Base-by-base conservation (phyloP, 1,140 invertebrate genomes). In the Papilio glaucus region DNA sequence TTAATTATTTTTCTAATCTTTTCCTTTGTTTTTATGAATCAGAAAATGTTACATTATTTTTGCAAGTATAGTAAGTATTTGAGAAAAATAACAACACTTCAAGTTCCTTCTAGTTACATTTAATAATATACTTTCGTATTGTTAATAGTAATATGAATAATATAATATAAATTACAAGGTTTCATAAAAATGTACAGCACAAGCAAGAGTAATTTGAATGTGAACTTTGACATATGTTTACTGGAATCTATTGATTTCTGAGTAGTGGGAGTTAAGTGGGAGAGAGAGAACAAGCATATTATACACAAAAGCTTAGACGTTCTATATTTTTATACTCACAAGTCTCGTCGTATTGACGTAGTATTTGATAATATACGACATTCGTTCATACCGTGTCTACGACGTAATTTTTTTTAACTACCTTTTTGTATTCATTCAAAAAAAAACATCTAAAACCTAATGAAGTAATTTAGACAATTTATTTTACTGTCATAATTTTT, bases 211-310 rank as follows among this genome's bases (percentile, higher is more conserved):
- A 57, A 57, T 26, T 57, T 57, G 10, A 57, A 57, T 57, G 49
- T 57, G 49, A 57, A 57, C 49, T 57, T 57, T 57, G 49, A 57
- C 49, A 57, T 57, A 57, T 57, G 49, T 57, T 57, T 13, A 57
- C 18, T 26, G 49, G 49, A 57, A 57, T 57, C 49, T 57, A 57
- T 57, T 57, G 49, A 57, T 57, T 57, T 57, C 8, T 57, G 49
- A 57, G 49, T 4, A 13, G 29, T 33, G 29, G 39, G 45, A 21
- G 45, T 49, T 10, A 24, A 57, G 49, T 57, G 21, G 49, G 49
- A 13, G 21, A 21, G 21, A 57, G 49, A 57, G 15, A 9, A 57
- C 49, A 10, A 57, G 21, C 10, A 57, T 12, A 57, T 33, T 3
- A 33, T 49, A 49, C 15, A 24, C 21, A 21, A 57, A 57, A 10